Evolutionary conservation across 2,113 vertebrate genomes (phyloP).

Genomic region (Andinoacara biseriatus): DNA sequence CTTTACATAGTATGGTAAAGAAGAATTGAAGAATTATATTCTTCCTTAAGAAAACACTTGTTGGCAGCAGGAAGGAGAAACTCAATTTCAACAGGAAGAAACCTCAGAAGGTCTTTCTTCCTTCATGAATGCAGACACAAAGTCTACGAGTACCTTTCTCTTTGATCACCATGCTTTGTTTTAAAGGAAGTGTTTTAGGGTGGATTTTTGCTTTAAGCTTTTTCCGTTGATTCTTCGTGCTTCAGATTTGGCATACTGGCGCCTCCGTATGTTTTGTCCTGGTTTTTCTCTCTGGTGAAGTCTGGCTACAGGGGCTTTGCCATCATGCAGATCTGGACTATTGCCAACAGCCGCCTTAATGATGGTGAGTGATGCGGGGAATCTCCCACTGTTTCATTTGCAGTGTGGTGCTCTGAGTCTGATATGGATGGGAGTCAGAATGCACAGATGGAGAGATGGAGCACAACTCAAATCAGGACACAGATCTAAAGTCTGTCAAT

Average conservation of each 20-base stretch:
- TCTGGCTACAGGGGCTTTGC: conserved; percentile 62
- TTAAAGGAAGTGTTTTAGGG: neutral
- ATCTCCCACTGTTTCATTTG: conserved; percentile 45
- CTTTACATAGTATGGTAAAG: neutral
- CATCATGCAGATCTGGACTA: conserved; percentile 60
- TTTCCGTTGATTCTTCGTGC: conserved; percentile 18
- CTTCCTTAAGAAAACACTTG: neutral
- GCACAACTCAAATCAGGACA: conserved; percentile 44
- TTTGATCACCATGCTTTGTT: neutral
- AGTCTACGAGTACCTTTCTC: neutral
- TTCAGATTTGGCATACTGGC: conserved; percentile 45
- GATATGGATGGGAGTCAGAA: conserved; percentile 34
- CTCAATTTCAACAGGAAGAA: neutral
- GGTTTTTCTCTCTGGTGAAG: conserved; percentile 52
- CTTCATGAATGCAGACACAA: neutral
- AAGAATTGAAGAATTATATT: neutral
- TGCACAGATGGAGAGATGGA: conserved; percentile 54
- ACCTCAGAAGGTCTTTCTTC: neutral
- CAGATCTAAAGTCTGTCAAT: conserved; percentile 31
- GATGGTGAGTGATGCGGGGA: conserved; percentile 40
- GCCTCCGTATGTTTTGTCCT: conserved; percentile 43
- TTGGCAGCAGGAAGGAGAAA: neutral
- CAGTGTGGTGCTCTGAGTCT: conserved; percentile 46
- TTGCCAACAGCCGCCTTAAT: conserved; percentile 30
- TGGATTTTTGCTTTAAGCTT: conserved; percentile 46